Conservation (phyloP, 2,113 vertebrate genomes). For the Salvelinus fontinalis region DNA sequence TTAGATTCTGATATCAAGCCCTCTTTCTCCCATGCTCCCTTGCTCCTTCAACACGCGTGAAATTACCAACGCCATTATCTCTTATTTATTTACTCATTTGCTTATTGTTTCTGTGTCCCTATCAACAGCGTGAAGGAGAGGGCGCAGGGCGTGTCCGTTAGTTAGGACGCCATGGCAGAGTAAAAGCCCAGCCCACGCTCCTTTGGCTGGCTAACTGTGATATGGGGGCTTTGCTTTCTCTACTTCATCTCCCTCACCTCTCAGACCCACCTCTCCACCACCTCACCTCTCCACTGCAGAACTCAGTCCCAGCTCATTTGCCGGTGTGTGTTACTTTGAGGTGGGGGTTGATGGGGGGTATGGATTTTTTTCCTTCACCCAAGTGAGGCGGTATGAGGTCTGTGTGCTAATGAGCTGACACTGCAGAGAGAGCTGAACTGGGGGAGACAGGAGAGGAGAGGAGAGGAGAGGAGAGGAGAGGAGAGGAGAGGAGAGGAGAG, state of each 20-base stretch:
- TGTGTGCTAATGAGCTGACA: conserved; percentile 98
- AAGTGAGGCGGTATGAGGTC: conserved; percentile 93
- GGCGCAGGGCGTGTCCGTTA: background rate
- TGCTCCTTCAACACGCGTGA: conserved; percentile 73
- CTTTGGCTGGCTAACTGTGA: conserved; percentile 50
- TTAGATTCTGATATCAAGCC: conserved; percentile 72
- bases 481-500: conserved; percentile 40
- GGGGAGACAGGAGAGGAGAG: conserved; percentile 71
- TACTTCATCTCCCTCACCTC: conserved; percentile 45
- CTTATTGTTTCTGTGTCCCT: conserved; percentile 64
- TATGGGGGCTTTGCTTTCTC: conserved; percentile 41
- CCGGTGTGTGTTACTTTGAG: conserved; percentile 73
- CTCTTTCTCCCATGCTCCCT: conserved; percentile 47
- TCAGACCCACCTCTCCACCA: conserved; percentile 7
- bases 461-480: conserved; percentile 56
- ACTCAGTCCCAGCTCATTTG: conserved; percentile 70
- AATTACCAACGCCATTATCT: conserved; percentile 71
- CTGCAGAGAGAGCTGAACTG: conserved; percentile 82
- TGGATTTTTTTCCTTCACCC: conserved; percentile 82
- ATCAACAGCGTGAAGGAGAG: conserved; percentile 42
- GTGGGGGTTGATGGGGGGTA: conserved; percentile 40
- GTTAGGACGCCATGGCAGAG: background rate
- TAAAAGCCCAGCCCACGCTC: conserved; percentile 31
- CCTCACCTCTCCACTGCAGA: conserved; percentile 60
- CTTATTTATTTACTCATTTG: conserved; percentile 76